Percentiles rank a stretch among this genome's conserved stretches.
Conservation (phyloP, 2,888 invertebrate species). For the Caradrina kadenii region DNA sequence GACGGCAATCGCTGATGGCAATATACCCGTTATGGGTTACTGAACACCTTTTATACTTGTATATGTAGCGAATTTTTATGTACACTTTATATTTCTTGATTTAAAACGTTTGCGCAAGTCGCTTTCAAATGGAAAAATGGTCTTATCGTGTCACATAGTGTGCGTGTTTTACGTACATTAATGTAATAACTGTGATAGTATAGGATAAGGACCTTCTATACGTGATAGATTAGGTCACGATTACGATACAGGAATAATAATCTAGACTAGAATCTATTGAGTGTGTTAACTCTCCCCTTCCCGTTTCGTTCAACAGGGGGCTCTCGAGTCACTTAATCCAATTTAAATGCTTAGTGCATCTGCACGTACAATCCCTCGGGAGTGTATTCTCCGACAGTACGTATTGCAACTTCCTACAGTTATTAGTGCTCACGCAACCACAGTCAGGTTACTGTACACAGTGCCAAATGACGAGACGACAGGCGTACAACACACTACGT, state of each 20-base stretch:
- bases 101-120: conserved; percentile 24
- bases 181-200: conserved; percentile 43
- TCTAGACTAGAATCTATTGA: conserved; percentile 4
- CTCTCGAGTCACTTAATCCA: conserved; percentile 40
- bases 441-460: conserved; percentile 38
- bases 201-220: conserved; percentile 40
- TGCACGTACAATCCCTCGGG: conserved; percentile 62
- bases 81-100: conserved; percentile 24
- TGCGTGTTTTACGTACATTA: conserved; percentile 34
- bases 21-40: conserved; percentile 55
- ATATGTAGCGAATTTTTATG: conserved; percentile 43
- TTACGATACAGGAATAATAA: conserved; percentile 18
- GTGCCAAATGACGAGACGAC: conserved; percentile 23
- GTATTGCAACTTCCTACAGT: conserved; percentile 64
- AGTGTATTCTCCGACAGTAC: conserved; percentile 64
- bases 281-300: conserved; percentile 34
- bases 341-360: conserved; percentile 61
- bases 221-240: conserved; percentile 33
- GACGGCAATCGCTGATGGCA: conserved; percentile 47
- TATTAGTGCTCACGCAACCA: conserved; percentile 64
- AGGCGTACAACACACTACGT: conserved; percentile 27
- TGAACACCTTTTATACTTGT: conserved; percentile 37
- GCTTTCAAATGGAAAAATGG: conserved; percentile 18
- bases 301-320: conserved; percentile 29
- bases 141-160: conserved; percentile 37